Evolutionary conservation across 2,113 vertebrate genomes (phyloP).

Genomic region (Copsychus sechellarum): DNA sequence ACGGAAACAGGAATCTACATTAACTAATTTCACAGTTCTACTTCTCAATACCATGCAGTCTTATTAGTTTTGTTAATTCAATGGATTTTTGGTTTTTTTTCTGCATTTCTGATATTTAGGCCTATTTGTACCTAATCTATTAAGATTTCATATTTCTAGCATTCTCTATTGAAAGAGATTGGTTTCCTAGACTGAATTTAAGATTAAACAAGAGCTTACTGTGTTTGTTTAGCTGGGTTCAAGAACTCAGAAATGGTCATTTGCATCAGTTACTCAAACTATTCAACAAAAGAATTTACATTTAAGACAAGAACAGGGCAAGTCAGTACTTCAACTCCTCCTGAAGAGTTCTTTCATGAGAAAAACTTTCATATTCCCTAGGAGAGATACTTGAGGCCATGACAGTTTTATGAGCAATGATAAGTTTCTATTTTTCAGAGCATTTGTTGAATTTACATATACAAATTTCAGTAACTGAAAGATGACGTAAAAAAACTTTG

Average conservation of each 20-base stretch:
- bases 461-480: background rate
- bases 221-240: background rate
- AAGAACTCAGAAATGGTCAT: background rate
- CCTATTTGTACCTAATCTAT: background rate
- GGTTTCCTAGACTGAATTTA: background rate
- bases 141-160: background rate
- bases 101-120: background rate
- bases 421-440: background rate
- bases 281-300: background rate
- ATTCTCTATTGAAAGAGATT: background rate
- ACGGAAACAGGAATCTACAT: background rate
- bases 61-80: background rate
- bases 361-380: background rate
- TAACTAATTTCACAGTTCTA: background rate
- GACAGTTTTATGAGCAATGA: rapidly evolving
- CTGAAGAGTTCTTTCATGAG: background rate
- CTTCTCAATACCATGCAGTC: background rate
- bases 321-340: background rate
- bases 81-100: background rate
- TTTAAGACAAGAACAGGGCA: background rate
- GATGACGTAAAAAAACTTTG: rapidly evolving
- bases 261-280: background rate
- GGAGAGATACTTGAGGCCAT: background rate
- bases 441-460: background rate
- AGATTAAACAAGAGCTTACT: background rate